These are phyloP conservation scores for Drosophila phalerata DNA, from an alignment of 2,888 invertebrate species.

Conservation along the genomic window DNA sequence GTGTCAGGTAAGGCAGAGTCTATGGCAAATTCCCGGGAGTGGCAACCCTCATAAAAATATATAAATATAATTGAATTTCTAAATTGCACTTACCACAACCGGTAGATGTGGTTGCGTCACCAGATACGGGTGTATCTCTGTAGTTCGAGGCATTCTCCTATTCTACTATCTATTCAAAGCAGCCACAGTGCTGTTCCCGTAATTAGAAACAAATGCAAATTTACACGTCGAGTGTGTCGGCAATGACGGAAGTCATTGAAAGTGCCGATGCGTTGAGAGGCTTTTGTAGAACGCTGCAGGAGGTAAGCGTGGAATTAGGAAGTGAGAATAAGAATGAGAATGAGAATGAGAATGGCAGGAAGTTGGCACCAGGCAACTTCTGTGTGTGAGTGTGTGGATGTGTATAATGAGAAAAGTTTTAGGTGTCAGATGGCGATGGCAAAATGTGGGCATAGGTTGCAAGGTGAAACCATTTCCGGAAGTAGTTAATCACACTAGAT, in stretches of 20 bases:
- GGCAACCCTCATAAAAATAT: conserved; percentile 65
- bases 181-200: conserved; percentile 40
- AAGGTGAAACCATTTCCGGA: conserved; percentile 16
- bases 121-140: conserved; percentile 49
- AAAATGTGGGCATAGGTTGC: conserved; percentile 22
- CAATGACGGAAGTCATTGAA: conserved; percentile 73
- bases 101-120: conserved; percentile 21
- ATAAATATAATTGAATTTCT: conserved; percentile 79
- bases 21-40: too few species aligned
- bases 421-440: conserved; percentile 34
- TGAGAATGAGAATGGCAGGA: conserved; percentile 34
- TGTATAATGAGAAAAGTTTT: conserved; percentile 74
- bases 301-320: neutral
- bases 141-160: conserved; percentile 27
- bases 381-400: conserved; percentile 25
- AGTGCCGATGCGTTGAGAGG: conserved; percentile 56
- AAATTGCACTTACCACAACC: conserved; percentile 73
- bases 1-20: conserved; percentile 15
- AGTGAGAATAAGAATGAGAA: conserved; percentile 10
- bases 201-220: conserved; percentile 79
- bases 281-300: conserved; percentile 38
- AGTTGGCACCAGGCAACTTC: conserved; percentile 39
- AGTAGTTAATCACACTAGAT: conserved; percentile 13
- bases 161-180: conserved; percentile 4
- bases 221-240: conserved; percentile 70